phyloP scores from a whole-genome alignment of 37 sponge, comb jelly and placozoan genomes.

The Spongia lamella region DNA sequence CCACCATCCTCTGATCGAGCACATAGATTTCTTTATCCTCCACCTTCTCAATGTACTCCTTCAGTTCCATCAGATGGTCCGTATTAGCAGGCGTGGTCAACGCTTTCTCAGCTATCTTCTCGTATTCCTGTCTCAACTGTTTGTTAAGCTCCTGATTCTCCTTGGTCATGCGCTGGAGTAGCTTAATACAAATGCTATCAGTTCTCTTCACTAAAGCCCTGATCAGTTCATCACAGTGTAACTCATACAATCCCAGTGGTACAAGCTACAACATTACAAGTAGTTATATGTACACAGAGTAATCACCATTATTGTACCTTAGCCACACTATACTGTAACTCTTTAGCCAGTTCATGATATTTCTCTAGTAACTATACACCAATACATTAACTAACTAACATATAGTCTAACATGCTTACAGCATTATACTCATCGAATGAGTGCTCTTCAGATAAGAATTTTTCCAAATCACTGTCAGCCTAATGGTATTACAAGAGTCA shows the following conservation, averaged over 20 bases:
- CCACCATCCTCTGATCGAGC: constrained; percentile 67
- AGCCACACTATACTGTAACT: constrained; percentile 69
- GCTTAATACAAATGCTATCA: constrained; percentile 62
- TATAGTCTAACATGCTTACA: background rate
- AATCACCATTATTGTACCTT: too few relatives aligned
- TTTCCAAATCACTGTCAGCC: constrained; percentile 79
- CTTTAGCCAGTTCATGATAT: constrained; percentile 67
- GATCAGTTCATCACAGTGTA: constrained; percentile 84
- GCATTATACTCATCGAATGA: constrained; percentile 66
- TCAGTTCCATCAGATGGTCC: constrained; percentile 89
- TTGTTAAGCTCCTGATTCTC: constrained; percentile 86
- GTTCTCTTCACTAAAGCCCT: constrained; percentile 83
- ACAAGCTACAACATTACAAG: constrained; percentile 27
- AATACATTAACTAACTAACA: background rate
- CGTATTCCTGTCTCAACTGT: constrained; percentile 82
- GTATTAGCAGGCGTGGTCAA: constrained; percentile 88
- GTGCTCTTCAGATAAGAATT: constrained; percentile 84
- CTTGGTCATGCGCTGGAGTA: constrained; percentile 78
- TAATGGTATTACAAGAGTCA: constrained; percentile 3
- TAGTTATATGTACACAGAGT: too few relatives aligned
- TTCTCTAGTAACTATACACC: constrained; percentile 40
- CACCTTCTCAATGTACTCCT: constrained; percentile 78
- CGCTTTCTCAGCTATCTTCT: constrained; percentile 83
- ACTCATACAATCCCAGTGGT: constrained; percentile 86
- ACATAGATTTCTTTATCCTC: constrained; percentile 47